phyloP scores from a whole-genome alignment of 2,888 invertebrate species.

The Cryptus armator region DNA sequence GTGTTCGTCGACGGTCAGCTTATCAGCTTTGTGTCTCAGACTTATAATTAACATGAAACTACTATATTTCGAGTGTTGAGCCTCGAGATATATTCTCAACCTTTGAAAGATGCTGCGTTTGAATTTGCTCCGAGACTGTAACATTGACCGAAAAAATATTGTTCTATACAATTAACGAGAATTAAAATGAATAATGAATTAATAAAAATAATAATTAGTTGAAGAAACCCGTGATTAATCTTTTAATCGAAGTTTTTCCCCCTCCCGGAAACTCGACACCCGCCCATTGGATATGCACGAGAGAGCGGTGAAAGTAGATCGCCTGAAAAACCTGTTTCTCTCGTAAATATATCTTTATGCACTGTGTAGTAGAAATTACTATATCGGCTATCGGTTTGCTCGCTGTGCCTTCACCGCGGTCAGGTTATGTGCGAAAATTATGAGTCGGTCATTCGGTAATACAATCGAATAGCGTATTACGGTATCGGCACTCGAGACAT shows the following conservation, averaged over 20 bases:
- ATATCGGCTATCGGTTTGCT: constrained; percentile 11
- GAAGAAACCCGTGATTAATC: background rate
- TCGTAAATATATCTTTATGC: background rate
- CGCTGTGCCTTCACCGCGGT: background rate
- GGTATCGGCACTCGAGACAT: constrained; percentile 18
- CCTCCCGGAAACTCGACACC: constrained; percentile 8
- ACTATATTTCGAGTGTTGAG: background rate
- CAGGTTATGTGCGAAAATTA: constrained; percentile 11
- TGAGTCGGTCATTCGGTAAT: background rate
- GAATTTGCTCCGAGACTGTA: background rate
- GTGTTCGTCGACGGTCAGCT: background rate
- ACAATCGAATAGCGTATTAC: background rate
- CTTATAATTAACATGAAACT: background rate
- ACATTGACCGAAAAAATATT: background rate
- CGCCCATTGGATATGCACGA: background rate
- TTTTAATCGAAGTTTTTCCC: background rate
- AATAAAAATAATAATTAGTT: background rate
- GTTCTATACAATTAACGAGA: background rate
- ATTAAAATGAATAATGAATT: background rate
- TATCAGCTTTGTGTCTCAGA: background rate
- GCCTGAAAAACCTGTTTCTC: constrained; percentile 9
- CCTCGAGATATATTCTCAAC: background rate
- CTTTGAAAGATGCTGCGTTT: background rate
- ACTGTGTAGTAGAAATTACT: constrained; percentile 1
- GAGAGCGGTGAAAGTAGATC: constrained; percentile 5